Evolutionary conservation across 2,888 invertebrate genomes (phyloP).

Genomic region (Troides helena): DNA sequence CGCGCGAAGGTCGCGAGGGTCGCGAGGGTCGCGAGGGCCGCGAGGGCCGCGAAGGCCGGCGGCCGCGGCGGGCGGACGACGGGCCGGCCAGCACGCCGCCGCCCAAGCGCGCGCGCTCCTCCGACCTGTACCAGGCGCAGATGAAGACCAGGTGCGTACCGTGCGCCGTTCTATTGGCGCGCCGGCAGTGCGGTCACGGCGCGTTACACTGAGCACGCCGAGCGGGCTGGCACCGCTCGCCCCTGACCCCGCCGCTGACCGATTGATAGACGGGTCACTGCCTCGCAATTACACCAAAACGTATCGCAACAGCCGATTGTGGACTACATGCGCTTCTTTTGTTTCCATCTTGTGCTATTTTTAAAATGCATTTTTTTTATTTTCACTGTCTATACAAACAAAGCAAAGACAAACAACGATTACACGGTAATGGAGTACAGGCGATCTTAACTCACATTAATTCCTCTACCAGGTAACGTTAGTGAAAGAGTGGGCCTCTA

Average conservation of each 20-base stretch:
- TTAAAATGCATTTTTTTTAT: no score
- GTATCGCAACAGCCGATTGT: no score
- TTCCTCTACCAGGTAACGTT: no score
- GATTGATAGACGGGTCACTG: slow-evolving; percentile 22
- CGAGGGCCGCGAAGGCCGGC: slow-evolving; percentile 60
- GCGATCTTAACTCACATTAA: no score
- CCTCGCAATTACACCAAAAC: slow-evolving; percentile 2
- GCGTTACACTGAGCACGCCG: slow-evolving; percentile 8
- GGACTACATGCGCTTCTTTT: no score
- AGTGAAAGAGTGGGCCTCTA: no score
- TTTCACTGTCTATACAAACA: no score
- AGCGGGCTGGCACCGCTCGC: slow-evolving; percentile 5
- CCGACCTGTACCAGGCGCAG: slow-evolving; percentile 84
- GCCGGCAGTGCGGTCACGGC: neutral
- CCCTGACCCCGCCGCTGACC: slow-evolving; percentile 24
- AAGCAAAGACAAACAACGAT: no score
- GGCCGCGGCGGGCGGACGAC: slow-evolving; percentile 77
- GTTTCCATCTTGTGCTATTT: no score
- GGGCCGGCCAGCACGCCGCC: slow-evolving; percentile 80
- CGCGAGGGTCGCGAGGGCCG: slow-evolving; percentile 61
- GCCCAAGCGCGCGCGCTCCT: slow-evolving; percentile 85
- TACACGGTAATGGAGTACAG: no score
- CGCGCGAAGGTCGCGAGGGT: slow-evolving; percentile 63
- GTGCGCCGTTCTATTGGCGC: neutral
- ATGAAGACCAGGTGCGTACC: slow-evolving; percentile 72